phyloP scores from a whole-genome alignment of 2,797 vertebrate genomes.

The Bradypus variegatus region DNA sequence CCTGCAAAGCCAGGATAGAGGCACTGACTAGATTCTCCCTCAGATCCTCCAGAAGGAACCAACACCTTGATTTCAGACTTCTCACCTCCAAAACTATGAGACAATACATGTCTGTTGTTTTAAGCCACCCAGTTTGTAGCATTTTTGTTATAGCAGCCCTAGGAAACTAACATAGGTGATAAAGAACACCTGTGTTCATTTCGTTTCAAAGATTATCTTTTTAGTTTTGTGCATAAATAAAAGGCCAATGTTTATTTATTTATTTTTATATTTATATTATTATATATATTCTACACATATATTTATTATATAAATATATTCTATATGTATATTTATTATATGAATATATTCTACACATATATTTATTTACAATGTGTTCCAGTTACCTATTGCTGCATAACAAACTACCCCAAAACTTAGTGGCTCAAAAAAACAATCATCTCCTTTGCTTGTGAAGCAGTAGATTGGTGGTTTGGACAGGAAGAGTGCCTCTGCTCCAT shows the following conservation, averaged over 20 bases:
- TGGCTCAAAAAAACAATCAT: background rate
- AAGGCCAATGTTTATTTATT: background rate
- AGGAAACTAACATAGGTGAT: background rate
- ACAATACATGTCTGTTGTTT: background rate
- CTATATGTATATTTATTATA: too few species aligned
- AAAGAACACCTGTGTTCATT: background rate
- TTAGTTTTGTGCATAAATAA: constrained; percentile 14
- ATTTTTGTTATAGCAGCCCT: background rate
- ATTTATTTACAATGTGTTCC: too few species aligned
- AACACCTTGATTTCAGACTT: background rate
- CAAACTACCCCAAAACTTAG: background rate
- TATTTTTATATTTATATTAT: too few species aligned
- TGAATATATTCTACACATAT: too few species aligned
- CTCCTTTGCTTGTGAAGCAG: background rate
- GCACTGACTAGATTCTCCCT: background rate
- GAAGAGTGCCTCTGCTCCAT: background rate
- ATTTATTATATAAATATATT: too few species aligned
- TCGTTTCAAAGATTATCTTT: background rate
- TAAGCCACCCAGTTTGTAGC: background rate
- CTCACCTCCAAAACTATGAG: background rate
- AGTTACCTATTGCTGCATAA: background rate
- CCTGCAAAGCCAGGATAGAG: background rate
- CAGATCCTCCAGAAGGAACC: background rate
- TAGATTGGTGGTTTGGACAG: background rate
- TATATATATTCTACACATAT: too few species aligned